Conservation (phyloP, 1,140 invertebrate genomes). For the Proales similis region DNA sequence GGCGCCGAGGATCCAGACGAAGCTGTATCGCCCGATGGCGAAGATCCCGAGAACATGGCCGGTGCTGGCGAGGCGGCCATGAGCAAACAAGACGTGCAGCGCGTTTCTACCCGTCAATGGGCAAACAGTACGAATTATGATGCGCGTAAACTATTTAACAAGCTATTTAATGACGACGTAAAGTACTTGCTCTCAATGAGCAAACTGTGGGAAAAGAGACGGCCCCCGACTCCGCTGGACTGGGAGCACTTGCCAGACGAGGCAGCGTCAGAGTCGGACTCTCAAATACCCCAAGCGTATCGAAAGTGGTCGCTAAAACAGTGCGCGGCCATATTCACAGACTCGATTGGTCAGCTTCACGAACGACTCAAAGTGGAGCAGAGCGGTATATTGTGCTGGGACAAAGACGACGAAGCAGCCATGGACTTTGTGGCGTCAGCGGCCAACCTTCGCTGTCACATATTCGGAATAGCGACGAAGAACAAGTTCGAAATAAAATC, state of each 20-base stretch:
- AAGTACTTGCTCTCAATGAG: conserved; percentile 87
- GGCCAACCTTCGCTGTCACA: conserved; percentile 81
- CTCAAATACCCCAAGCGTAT: not conserved
- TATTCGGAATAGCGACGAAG: conserved; percentile 81
- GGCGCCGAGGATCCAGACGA: conserved; percentile 79
- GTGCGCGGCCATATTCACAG: conserved; percentile 67
- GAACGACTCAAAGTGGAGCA: conserved; percentile 57
- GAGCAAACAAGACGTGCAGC: conserved; percentile 64
- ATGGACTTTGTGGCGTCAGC: conserved; percentile 95
- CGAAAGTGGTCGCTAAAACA: conserved; percentile 43
- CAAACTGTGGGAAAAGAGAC: conserved; percentile 81
- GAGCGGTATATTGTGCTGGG: conserved; percentile 72
- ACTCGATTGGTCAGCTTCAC: conserved; percentile 65
- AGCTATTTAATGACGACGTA: conserved; percentile 88
- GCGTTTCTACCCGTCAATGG: conserved; percentile 80
- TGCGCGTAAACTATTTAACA: conserved; percentile 59
- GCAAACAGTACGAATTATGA: conserved; percentile 75
- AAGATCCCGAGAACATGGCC: conserved; percentile 73
- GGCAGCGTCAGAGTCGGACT: not conserved
- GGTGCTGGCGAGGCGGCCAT: conserved; percentile 56
- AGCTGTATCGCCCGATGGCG: conserved; percentile 92
- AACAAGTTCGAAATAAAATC: conserved; percentile 91
- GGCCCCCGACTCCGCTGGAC: conserved; percentile 65
- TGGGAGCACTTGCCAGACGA: not conserved
- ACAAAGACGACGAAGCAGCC: conserved; percentile 85